Evolutionary conservation across 2,888 invertebrate species (phyloP), one percentile per base, ranked within the genome.

Genomic region (Camponotus fellah): DNA sequence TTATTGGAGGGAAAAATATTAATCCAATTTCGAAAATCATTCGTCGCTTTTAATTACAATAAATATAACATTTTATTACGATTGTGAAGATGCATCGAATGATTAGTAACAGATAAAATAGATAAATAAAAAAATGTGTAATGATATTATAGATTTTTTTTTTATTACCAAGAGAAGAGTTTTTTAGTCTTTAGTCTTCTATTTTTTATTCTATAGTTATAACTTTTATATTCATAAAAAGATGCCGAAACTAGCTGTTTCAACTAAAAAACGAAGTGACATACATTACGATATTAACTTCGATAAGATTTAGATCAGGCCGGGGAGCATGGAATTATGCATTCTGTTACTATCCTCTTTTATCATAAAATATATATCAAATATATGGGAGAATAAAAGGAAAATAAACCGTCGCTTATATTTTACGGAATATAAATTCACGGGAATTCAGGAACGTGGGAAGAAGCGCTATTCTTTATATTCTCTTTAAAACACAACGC

Each of bases 401-500:
- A 49, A 49, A 49, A 49, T 49, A 40, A 72, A 58, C 26, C 32
- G 49, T 17, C 58, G 26, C 10, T 5, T 21, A 12, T 21, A 12
- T 40, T 49, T 49, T 49, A 49, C 17, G 17, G 21, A 21, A 62
- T 32, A 14, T 32, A 32, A 40, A 68, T 68, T 49, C n/a, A 46
- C 49, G 49, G 40, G 26, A 71, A 69, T 60, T 46, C 21, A 69
- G 46, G 46, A 79, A 79, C 71, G 79, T 79, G 79, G 46, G 79
- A 79, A 79, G 46, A 46, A 32, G 21, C 21, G 58, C 34, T 46
- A 46, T 79, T 58, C 79, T 79, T 46, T 79, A 37, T 71, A 71
- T 79, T 71, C 79, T 79, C 79, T 79, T 71, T 79, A 71, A 77
- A 79, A 77, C 56, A 77, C 68, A 64, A 79, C 60, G 34, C 60